Percentiles rank a stretch among this genome's conserved stretches.
These are phyloP conservation scores for Coreoperca whiteheadi DNA, from an alignment of 2,113 vertebrate species.

Conservation along the genomic window DNA sequence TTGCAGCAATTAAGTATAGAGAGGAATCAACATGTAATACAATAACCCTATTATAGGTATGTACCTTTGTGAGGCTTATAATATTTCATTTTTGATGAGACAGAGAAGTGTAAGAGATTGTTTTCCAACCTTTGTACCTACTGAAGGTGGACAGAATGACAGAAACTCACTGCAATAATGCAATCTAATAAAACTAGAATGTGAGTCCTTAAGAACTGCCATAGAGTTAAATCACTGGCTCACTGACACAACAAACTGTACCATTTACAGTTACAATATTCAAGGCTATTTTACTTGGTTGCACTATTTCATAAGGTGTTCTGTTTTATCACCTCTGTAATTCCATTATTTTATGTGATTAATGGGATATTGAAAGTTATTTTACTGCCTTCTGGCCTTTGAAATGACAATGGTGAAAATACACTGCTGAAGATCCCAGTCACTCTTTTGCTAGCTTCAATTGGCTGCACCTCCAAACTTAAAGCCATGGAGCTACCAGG, in stretches of 20 bases:
- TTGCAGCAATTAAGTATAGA: neutral
- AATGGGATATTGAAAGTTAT: conserved; percentile 15
- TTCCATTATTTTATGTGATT: conserved; percentile 26
- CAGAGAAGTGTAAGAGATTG: neutral
- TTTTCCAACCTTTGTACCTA: neutral
- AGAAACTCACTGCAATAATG: conserved; percentile 16
- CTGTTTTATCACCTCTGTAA: conserved; percentile 3
- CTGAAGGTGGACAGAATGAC: conserved; percentile 3
- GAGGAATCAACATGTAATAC: neutral
- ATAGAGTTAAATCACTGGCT: conserved; percentile 25
- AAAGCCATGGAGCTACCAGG: conserved; percentile 90
- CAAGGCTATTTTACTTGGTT: conserved; percentile 11
- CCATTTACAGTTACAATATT: conserved; percentile 28
- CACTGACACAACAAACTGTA: conserved; percentile 8
- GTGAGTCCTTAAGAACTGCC: neutral
- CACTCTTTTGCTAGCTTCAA: conserved; percentile 62
- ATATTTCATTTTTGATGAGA: neutral
- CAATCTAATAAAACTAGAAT: neutral
- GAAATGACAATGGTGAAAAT: conserved; percentile 1
- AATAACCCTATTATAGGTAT: neutral
- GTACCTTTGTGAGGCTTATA: neutral
- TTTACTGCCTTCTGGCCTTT: conserved; percentile 7
- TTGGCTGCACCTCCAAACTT: conserved; percentile 87
- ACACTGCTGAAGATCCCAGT: conserved; percentile 19
- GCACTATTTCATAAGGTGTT: conserved; percentile 7